Conservation (phyloP, 2,888 invertebrate genomes). For the Patella caerulea region DNA sequence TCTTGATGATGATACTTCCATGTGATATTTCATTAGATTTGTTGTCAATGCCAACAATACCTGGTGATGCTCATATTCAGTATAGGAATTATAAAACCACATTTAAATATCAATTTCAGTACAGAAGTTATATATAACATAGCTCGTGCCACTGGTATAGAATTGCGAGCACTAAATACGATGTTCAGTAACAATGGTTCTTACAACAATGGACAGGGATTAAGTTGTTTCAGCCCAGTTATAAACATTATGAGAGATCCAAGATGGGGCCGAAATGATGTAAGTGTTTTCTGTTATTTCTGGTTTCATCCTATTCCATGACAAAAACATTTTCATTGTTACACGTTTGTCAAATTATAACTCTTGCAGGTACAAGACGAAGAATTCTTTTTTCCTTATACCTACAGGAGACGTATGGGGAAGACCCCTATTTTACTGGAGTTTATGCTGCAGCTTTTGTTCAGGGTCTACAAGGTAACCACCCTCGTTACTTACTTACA, state of each 20-base stretch:
- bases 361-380: background rate
- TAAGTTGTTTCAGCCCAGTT: background rate
- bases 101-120: conserved; percentile 32
- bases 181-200: background rate
- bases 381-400: background rate
- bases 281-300: conserved; percentile 12
- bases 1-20: too few relatives aligned
- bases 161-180: background rate
- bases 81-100: too few relatives aligned
- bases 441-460: conserved; percentile 54
- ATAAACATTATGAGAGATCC: conserved; percentile 22
- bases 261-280: conserved; percentile 31
- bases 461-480: conserved; percentile 60
- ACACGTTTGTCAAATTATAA: too few relatives aligned
- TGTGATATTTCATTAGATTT: too few relatives aligned
- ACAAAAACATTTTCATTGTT: too few relatives aligned
- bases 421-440: conserved; percentile 64
- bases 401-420: conserved; percentile 65
- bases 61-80: too few relatives aligned
- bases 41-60: too few relatives aligned
- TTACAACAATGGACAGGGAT: background rate
- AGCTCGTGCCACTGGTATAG: background rate
- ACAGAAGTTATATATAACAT: conserved; percentile 37
- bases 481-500: conserved; percentile 57
- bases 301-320: too few relatives aligned